Evolutionary conservation across 2,888 invertebrate genomes (phyloP).

Genomic region (Caenorhabditis sinica): DNA sequence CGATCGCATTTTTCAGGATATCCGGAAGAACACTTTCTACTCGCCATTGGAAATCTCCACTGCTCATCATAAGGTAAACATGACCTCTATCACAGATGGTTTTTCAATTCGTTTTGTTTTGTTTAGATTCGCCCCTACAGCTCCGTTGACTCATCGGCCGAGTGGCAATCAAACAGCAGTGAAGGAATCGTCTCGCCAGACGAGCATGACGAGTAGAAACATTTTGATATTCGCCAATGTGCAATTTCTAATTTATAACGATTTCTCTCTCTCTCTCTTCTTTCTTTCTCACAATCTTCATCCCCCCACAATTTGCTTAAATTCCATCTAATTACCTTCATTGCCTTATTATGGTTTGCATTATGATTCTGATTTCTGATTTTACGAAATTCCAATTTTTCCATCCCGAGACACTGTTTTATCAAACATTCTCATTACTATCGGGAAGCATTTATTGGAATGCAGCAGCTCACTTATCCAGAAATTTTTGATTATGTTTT

Average conservation of each 20-base stretch:
- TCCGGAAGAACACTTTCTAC: conserved; percentile 61
- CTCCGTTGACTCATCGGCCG: conserved; percentile 74
- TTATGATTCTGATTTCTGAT: conserved; percentile 31
- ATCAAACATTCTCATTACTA: conserved; percentile 34
- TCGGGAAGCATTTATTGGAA: conserved; percentile 60
- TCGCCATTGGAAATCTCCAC: conserved; percentile 73
- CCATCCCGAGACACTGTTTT: conserved; percentile 23
- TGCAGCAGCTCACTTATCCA: conserved; percentile 53
- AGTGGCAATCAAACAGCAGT: conserved; percentile 75
- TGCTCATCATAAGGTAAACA: conserved; percentile 71
- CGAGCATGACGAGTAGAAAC: conserved; percentile 64
- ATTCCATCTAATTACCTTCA: conserved; percentile 13
- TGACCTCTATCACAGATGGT: conserved; percentile 4
- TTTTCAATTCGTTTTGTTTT: conserved; percentile 25
- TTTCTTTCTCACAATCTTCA: neutral
- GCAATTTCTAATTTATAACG: conserved; percentile 56
- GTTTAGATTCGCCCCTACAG: conserved; percentile 73
- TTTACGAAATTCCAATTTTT: conserved; percentile 6
- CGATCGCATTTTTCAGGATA: conserved; percentile 44
- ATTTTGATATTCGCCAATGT: conserved; percentile 28
- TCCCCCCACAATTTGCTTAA: conserved; percentile 1
- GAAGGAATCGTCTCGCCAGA: conserved; percentile 74
- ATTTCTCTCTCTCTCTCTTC: no score
- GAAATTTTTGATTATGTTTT: conserved; percentile 17
- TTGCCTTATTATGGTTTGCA: conserved; percentile 2